Evolutionary conservation across 2,797 vertebrate species (phyloP), one percentile per base, ranked within the genome.

Genomic region (Enteromius radiatus): DNA sequence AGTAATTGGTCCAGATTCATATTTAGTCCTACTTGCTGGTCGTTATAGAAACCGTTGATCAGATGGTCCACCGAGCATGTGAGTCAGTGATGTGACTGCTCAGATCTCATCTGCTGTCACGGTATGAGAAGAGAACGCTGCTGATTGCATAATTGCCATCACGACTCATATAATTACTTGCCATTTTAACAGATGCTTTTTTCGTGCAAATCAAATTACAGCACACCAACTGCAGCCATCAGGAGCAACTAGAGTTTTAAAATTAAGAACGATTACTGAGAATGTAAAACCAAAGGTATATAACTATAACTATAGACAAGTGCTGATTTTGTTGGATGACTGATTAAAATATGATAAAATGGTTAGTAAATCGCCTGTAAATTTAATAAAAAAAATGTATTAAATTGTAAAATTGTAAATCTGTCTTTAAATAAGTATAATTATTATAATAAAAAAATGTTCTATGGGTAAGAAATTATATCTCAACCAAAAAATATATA

Each of bases 31-130:
- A 45, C 79, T 84, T 69, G 74, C 73, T 83, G 74, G 87, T 86
- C 78, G 84, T 86, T 84, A 84, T 84, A 83, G 83, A 84, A 88
- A 86, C 85, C 31, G 68, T 81, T 79, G 75, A 89, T 90, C 84
- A 89, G 87, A 87, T 88, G 91, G 88, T 92, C 88, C 73, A 87
- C 91, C 89, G 88, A 90, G 90, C 86, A 90, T 87, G 89, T 94
- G 93, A 94, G 91, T 94, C 93, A 93, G 91, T 81, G 61, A 93
- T 89, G 89, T 87, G 87, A 90, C 88, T 89, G 83, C 89, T 92
- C 85, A 76, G 86, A 90, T 88, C 89, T 91, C 90, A 89, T 92
- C 91, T 92, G 91, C 87, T 92, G 91, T 92, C 93, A 91, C 88
- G 87, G 92, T 90, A 91, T 88, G 88, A 92, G 86, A 84, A 86